These are phyloP conservation scores for Mystacornis crossleyi DNA, from an alignment of 2,113 vertebrate species.

Conservation along the genomic window DNA sequence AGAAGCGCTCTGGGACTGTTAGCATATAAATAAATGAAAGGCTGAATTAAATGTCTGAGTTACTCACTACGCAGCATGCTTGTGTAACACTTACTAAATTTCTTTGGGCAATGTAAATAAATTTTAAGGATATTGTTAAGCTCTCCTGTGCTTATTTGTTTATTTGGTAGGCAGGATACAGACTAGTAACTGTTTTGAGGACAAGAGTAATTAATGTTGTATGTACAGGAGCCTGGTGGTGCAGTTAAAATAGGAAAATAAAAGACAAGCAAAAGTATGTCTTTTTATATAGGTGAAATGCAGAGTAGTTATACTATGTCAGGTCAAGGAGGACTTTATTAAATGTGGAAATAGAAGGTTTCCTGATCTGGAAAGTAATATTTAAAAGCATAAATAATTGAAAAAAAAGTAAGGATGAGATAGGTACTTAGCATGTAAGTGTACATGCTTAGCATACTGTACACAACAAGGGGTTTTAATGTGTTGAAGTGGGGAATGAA, in stretches of 20 bases:
- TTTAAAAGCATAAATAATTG: background rate
- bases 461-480: background rate
- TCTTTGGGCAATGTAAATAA: background rate
- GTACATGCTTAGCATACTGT: background rate
- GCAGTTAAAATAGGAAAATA: background rate
- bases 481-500: background rate
- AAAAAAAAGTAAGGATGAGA: background rate
- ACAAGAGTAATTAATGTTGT: background rate
- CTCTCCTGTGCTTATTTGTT: background rate
- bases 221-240: background rate
- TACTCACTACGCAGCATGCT: background rate
- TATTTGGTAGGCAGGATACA: background rate
- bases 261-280: background rate
- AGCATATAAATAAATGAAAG: background rate
- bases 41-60: background rate
- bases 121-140: background rate
- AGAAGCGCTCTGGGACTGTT: background rate
- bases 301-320: background rate
- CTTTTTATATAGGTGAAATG: background rate
- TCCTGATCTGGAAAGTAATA: background rate
- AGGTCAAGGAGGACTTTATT: background rate
- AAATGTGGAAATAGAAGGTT: background rate
- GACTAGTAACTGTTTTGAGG: background rate
- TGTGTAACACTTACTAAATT: background rate
- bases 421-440: background rate